A percentile compares a stretch with the other conserved stretches of the same genome.
These are phyloP conservation scores for Conomelus anceps DNA, from an alignment of 2,888 invertebrate species.

Conservation along the genomic window DNA sequence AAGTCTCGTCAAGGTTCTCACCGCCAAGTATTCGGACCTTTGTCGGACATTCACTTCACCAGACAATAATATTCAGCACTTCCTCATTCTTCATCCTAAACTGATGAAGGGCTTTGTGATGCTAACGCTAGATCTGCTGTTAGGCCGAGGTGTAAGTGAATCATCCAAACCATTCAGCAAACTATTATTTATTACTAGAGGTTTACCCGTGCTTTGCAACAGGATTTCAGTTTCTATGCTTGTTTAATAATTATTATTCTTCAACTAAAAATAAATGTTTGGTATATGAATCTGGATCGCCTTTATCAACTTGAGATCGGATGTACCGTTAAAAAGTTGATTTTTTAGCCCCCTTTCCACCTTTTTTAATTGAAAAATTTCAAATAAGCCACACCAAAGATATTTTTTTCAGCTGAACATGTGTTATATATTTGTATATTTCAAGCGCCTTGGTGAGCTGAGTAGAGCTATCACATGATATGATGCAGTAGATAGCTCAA, in stretches of 20 bases:
- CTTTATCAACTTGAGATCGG: no score
- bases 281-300: no score
- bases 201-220: no score
- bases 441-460: no score
- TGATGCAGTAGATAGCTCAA: no score
- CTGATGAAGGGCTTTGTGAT: slow-evolving; percentile 59
- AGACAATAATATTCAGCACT: slow-evolving; percentile 54
- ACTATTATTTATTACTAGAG: neutral
- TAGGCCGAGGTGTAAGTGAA: slow-evolving; percentile 51
- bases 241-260: neutral
- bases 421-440: no score
- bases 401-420: slow-evolving; percentile 20
- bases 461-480: no score
- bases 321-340: no score
- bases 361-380: neutral
- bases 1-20: slow-evolving; percentile 52
- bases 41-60: slow-evolving; percentile 52
- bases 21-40: slow-evolving; percentile 52
- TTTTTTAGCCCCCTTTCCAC: no score
- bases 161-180: neutral
- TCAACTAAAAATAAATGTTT: no score
- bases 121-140: slow-evolving; percentile 53
- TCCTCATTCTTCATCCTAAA: slow-evolving; percentile 55
- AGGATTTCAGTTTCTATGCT: no score
- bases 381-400: neutral